Evolutionary conservation across 2,113 vertebrate genomes (phyloP).

Genomic region (Microtus richardsoni): DNA sequence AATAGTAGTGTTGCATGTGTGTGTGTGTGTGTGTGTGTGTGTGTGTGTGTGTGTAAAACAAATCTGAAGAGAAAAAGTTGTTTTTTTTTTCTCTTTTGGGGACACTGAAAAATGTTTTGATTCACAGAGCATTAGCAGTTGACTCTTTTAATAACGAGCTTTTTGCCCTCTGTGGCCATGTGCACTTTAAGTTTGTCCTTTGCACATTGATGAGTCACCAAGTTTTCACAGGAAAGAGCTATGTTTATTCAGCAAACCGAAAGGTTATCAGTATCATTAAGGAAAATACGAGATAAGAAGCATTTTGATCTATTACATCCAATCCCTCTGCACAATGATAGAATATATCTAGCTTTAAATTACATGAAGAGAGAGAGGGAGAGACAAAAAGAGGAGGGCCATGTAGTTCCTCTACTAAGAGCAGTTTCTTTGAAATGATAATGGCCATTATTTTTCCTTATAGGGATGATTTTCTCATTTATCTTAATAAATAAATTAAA

Average conservation of each 20-base stretch:
- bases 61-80: not conserved
- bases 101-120: constrained; percentile 50
- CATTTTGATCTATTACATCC: constrained; percentile 64
- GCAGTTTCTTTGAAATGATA: constrained; percentile 51
- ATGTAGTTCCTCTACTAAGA: not conserved
- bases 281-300: constrained; percentile 74
- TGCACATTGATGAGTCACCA: constrained; percentile 78
- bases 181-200: constrained; percentile 72
- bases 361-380: not conserved
- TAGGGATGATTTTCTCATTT: constrained; percentile 12
- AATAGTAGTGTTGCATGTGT: not conserved
- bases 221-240: constrained; percentile 71
- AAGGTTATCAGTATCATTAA: constrained; percentile 79
- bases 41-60: not conserved
- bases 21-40: not conserved
- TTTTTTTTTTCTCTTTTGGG: not conserved
- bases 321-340: constrained; percentile 50
- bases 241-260: constrained; percentile 79
- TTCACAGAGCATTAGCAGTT: constrained; percentile 31
- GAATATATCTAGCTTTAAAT: constrained; percentile 66
- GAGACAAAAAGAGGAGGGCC: too few relatives aligned
- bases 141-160: constrained; percentile 38
- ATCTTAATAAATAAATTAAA: constrained; percentile 60
- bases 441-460: not conserved
- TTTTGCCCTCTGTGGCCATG: constrained; percentile 61